Evolutionary conservation across 2,113 vertebrate genomes (phyloP).

Genomic region (Oophaga pumilio): DNA sequence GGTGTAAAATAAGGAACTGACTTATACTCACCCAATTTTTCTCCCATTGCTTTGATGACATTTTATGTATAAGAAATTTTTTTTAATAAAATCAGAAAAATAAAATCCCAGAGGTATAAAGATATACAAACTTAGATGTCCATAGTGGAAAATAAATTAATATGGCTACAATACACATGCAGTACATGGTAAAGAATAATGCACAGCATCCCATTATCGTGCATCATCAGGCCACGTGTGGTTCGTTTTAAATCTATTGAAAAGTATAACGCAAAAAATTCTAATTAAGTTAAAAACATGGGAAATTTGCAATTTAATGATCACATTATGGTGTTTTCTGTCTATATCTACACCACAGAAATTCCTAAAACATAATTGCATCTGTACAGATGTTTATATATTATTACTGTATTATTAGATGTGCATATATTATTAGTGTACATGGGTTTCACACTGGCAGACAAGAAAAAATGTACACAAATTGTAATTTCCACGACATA

Average conservation of each 20-base stretch:
- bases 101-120: too few species aligned
- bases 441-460: neutral
- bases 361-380: neutral
- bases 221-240: neutral
- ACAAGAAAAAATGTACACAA: constrained; percentile 5
- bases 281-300: neutral
- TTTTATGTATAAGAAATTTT: too few species aligned
- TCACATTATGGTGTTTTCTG: too few species aligned
- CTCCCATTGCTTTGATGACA: too few species aligned
- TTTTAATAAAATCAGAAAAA: too few species aligned
- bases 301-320: too few species aligned
- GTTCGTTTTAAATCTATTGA: neutral
- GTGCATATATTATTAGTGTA: neutral
- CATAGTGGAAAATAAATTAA: too few species aligned
- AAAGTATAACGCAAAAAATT: neutral
- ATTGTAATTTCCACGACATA: neutral
- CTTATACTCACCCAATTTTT: too few species aligned
- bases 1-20: too few species aligned
- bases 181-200: too few species aligned
- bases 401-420: neutral
- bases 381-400: neutral
- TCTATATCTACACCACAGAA: neutral
- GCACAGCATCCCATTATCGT: neutral
- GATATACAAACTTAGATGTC: too few species aligned
- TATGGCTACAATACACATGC: too few species aligned